These are phyloP conservation scores for Oxygymnocypris stewartii DNA, from an alignment of 2,113 vertebrate species.

Conservation along the genomic window DNA sequence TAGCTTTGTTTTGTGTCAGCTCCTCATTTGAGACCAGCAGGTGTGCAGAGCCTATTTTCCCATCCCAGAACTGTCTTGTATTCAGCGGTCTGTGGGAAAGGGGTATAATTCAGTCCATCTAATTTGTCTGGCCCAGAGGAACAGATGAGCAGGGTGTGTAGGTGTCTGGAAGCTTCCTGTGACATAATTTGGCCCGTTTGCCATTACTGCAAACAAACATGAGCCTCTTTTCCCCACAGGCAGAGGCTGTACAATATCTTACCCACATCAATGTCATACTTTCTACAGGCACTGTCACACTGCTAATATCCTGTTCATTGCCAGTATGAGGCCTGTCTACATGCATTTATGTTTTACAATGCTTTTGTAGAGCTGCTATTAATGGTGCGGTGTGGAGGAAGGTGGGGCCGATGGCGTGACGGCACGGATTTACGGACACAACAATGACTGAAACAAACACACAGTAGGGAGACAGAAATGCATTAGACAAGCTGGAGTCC, in stretches of 20 bases:
- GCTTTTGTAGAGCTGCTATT: constrained; percentile 12
- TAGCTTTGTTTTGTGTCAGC: background rate
- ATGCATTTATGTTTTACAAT: constrained; percentile 21
- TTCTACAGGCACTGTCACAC: background rate
- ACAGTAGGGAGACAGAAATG: background rate
- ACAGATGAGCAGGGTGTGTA: background rate
- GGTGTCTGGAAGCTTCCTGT: background rate
- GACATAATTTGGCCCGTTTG: background rate
- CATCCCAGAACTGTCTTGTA: background rate
- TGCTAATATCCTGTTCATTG: background rate
- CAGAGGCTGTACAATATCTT: background rate
- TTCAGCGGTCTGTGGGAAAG: background rate
- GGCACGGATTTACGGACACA: background rate
- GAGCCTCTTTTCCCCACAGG: background rate
- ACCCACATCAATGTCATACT: background rate
- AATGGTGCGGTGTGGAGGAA: background rate
- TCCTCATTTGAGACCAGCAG: constrained; percentile 9
- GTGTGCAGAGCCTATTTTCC: background rate
- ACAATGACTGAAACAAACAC: constrained; percentile 30
- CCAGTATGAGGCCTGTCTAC: constrained; percentile 2
- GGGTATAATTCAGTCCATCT: background rate
- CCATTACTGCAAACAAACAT: background rate
- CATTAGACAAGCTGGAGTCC: background rate
- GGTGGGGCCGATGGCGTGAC: background rate
- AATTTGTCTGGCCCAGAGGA: background rate